Base-by-base conservation (phyloP, 1,140 invertebrate species). In the Riptortus pedestris region DNA sequence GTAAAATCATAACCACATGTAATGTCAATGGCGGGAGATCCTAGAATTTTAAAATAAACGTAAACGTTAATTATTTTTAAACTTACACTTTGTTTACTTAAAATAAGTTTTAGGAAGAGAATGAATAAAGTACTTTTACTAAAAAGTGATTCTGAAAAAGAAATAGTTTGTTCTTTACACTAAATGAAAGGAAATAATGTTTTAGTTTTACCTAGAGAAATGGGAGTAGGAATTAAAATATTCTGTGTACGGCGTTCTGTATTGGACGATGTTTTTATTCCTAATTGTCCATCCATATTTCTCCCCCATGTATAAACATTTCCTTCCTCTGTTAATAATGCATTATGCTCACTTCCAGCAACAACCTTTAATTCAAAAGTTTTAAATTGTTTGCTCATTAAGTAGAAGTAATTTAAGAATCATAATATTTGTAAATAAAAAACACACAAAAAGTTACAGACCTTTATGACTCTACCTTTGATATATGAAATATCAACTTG, bases 1-100 rank as follows among this genome's bases (percentile, higher is more conserved):
- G 83, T 87, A 70, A 81, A 88, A 71, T 88, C 85, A 61, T 81
- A 80, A 24, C 87, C 86, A 71, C 85, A 85, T 33, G 75, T 76
- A 62, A 85, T 75, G 67, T 79, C 75, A 70, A 65, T 63, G 18
- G 67, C 63, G 63, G 51, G 26, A 48, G 38, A 33, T 33, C 47
- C 60, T 48, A 43, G 62, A 16, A 51, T 43, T 48, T n/a, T 64
- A 69, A 7, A 22, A 45, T 59, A 45, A n/a, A n/a, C n/a, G n/a
- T n/a, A n/a, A n/a, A n/a, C n/a, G n/a, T n/a, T n/a, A n/a, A n/a
- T n/a, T n/a, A n/a, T n/a, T n/a, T n/a, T n/a, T n/a, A n/a, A n/a
- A n/a, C n/a, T n/a, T n/a, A n/a, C n/a, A n/a, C n/a, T n/a, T n/a
- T n/a, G n/a, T n/a, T n/a, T n/a, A n/a, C n/a, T n/a, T n/a, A n/a